Conservation (phyloP, 2,113 vertebrate genomes). For the Balaeniceps rex region DNA sequence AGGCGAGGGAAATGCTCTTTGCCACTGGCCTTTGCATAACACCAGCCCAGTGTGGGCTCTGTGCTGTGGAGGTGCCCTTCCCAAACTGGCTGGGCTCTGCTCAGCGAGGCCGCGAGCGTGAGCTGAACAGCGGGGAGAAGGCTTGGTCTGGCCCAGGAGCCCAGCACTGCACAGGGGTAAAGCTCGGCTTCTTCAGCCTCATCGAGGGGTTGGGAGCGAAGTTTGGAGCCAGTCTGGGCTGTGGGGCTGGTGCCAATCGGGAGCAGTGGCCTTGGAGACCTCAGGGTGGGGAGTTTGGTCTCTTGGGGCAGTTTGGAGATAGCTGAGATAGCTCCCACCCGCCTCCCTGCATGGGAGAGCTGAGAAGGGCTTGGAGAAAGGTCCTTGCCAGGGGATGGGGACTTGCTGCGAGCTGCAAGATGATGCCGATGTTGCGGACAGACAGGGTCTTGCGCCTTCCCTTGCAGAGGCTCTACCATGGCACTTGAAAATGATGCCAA, state of each 20-base stretch:
- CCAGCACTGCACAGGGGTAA: not conserved
- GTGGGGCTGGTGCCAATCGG: not conserved
- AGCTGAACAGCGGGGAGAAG: not conserved
- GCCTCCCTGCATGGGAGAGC: not conserved
- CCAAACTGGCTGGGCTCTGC: not conserved
- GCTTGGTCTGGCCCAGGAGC: not conserved
- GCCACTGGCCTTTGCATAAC: not conserved
- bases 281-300: not conserved
- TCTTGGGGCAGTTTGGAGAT: not conserved
- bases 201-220: not conserved
- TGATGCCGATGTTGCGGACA: fast-evolving
- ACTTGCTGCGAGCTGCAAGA: not conserved
- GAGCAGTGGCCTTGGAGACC: not conserved
- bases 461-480: not conserved
- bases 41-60: not conserved
- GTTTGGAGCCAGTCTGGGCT: not conserved
- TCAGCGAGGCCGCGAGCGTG: fast-evolving
- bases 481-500: not conserved
- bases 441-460: fast-evolving
- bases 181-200: not conserved
- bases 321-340: not conserved
- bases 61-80: not conserved
- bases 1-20: not conserved
- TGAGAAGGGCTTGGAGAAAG: not conserved
- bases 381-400: not conserved